Evolutionary conservation across 1,140 invertebrate species (phyloP).

Genomic region (Onthophagus taurus): DNA sequence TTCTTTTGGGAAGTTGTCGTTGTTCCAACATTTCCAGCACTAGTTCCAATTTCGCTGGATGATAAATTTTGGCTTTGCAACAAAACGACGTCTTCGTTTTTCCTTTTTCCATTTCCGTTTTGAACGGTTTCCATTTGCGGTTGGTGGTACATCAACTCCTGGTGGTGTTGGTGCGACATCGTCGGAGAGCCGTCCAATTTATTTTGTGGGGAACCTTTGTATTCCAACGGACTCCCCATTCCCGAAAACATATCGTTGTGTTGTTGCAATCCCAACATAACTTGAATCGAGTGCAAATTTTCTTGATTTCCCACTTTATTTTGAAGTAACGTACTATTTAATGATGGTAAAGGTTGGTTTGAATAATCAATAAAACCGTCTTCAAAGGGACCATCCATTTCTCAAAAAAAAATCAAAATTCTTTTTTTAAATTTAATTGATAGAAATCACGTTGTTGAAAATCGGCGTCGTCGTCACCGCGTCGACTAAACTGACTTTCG

Average conservation of each 20-base stretch:
- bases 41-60: conserved; percentile 30
- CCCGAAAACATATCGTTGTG: conserved; percentile 41
- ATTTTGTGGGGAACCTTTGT: conserved; percentile 31
- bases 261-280: conserved; percentile 59
- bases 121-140: conserved; percentile 32
- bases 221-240: conserved; percentile 34
- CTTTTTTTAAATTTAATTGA: conserved; percentile 16
- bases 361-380: conserved; percentile 66
- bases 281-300: conserved; percentile 55
- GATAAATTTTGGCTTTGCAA: conserved; percentile 38
- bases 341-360: conserved; percentile 45
- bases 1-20: conserved; percentile 30
- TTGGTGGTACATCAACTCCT: conserved; percentile 34
- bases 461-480: no score
- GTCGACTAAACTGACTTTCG: conserved; percentile 40
- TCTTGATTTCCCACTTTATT: conserved; percentile 38
- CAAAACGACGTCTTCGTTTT: conserved; percentile 43
- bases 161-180: no score
- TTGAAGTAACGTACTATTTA: conserved; percentile 36
- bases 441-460: no score
- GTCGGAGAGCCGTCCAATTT: conserved; percentile 32
- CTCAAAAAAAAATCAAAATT: conserved; percentile 9
- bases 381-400: conserved; percentile 68
- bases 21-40: conserved; percentile 11
- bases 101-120: conserved; percentile 39